phyloP scores from a whole-genome alignment of 35 echinoderm and acorn worm species.

The Heliocidaris tuberculata region DNA sequence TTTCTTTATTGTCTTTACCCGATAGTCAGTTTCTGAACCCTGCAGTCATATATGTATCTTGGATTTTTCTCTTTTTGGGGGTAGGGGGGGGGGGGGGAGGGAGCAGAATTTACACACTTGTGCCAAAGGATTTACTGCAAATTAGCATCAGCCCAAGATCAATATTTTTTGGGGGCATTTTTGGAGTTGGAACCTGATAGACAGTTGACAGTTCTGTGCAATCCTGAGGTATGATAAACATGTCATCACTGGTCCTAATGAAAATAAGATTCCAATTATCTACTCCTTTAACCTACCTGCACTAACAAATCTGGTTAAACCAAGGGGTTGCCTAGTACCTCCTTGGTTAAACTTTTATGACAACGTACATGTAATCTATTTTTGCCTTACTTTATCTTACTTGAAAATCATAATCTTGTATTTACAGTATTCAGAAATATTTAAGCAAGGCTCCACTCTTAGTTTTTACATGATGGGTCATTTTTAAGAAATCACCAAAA shows the following conservation, averaged over 20 bases:
- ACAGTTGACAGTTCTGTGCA: not conserved
- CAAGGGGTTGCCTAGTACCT: too few species aligned
- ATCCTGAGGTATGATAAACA: not conserved
- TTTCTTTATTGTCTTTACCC: too few species aligned
- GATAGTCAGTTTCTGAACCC: too few species aligned
- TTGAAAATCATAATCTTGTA: too few species aligned
- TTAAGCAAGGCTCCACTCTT: too few species aligned
- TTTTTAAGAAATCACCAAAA: too few species aligned
- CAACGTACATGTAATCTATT: not conserved
- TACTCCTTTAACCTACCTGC: not conserved
- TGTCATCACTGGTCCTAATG: not conserved
- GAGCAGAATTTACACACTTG: not conserved
- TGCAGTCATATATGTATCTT: too few species aligned
- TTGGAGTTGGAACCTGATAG: not conserved
- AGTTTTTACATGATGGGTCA: too few species aligned
- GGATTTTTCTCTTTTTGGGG: too few species aligned
- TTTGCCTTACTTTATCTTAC: not conserved
- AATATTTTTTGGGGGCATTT: not conserved
- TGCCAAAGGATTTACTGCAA: slow-evolving; percentile 10
- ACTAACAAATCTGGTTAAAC: not conserved
- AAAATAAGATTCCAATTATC: slow-evolving; percentile 1
- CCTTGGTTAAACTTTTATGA: too few species aligned
- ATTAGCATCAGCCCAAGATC: not conserved
- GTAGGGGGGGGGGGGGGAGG: too few species aligned
- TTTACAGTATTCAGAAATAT: too few species aligned